Conservation (phyloP, 1,140 invertebrate species). For the Argopecten irradians region DNA sequence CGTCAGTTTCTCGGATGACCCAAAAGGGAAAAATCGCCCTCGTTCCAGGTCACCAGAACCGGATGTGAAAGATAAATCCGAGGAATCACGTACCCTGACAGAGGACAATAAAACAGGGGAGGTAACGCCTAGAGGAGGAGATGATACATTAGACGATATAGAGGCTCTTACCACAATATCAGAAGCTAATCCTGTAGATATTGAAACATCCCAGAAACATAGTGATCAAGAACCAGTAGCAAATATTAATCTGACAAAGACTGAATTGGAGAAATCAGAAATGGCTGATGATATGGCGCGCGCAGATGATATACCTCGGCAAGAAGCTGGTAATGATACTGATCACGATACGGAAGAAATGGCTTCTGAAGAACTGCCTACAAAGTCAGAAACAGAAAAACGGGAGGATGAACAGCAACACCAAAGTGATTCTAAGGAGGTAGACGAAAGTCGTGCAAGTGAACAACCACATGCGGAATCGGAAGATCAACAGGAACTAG, state of each 20-base stretch:
- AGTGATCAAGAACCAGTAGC: conserved; percentile 13
- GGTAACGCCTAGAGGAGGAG: not conserved
- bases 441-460: not conserved
- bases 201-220: not conserved
- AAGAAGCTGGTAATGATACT: conserved; percentile 33
- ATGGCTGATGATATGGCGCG: conserved; percentile 40
- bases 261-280: conserved; percentile 38
- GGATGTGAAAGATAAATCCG: not conserved
- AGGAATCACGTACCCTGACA: not conserved
- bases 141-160: conserved; percentile 20
- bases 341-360: conserved; percentile 44
- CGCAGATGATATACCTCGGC: conserved; percentile 34
- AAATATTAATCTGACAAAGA: conserved; percentile 30
- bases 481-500: not conserved
- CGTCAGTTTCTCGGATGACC: not conserved
- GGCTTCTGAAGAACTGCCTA: conserved; percentile 29
- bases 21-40: not conserved
- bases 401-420: not conserved
- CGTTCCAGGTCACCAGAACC: not conserved
- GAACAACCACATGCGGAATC: not conserved
- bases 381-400: not conserved
- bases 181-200: not conserved
- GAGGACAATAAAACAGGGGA: not conserved
- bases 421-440: not conserved
- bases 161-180: not conserved